Evolutionary conservation across 2,888 invertebrate species (phyloP), one percentile per base, ranked within the genome.

Genomic region (Gisinianus flammeolus): DNA sequence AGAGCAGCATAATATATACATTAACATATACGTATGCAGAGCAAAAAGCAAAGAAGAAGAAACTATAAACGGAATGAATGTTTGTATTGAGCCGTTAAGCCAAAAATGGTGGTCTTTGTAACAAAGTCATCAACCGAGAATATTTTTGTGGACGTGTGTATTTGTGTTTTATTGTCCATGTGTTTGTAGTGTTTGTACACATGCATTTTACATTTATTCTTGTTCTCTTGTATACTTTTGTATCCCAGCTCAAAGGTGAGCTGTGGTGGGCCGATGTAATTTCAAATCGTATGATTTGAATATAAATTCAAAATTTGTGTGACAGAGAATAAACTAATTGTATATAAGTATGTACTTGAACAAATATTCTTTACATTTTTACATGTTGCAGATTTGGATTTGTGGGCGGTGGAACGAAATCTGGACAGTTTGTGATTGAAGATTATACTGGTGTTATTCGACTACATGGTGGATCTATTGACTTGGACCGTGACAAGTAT

Each of bases 381-480:
- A 67, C 28, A 12, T 67, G 26, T 30, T 66, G 1, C 69, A 87
- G 88, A 76, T 89, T 89, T 83, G 88, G 88, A 64, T 89, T 89
- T 83, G 95, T 95, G 68, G 95, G 95, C 16, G 95, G 95, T 33
- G 94, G 93, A 79, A 95, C 94, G 0, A 85, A 86, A 35, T 95
- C 95, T 0, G 96, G 96, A 0, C 96, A 96, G 87, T 97, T 96
- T 87, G 95, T 95, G 24, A 97, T 96, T 83, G 96, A 97, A 88
- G 95, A 96, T 87, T 95, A 96, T 81, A 97, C 96, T 68, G 96
- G 96, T 84, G 96, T 96, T 35, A 97, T 96, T 85, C 92, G 96
- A 80, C 88, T 97, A 75, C 95, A 95, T 86, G 93, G 92, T 85
- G 94, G 95, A 86, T 91, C 93, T 5, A 96, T 96, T 83, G 91